Base-by-base conservation (phyloP, 1,140 invertebrate species). In the Heliconius nattereri region DNA sequence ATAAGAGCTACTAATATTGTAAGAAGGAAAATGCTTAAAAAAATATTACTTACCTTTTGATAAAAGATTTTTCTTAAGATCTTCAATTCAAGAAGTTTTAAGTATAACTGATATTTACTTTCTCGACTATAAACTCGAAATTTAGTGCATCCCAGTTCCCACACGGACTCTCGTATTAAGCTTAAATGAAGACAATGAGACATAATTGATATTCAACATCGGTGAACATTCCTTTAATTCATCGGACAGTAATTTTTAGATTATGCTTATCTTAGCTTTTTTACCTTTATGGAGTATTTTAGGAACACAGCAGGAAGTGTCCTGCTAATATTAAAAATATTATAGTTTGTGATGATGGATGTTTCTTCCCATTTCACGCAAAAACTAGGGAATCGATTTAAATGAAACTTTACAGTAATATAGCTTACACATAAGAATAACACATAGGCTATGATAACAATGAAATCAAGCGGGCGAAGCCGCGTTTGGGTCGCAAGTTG, bases 161-260 rank as follows among this genome's bases (percentile, higher is more conserved):
- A 81, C 79, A 77, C 73, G 60, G 60, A 29, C 23, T 66, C 57
- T 16, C 11, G 78, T 57, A 54, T 74, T 57, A 75, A 73, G 76
- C 75, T 79, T 74, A 81, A 84, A 85, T 80, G 84, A 79, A 81
- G 73, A 75, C 84, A 85, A 83, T 80, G 80, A 83, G 76, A 77
- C 45, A 81, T 85, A 85, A 84, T 85, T 83, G 79, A 81, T 78
- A 74, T 73, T 45, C 35, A 60, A 57, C 45, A 54, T 76, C 80
- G 80, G 73, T 75, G 75, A 76, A 75, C 75, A 75, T 76, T 78
- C 72, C 72, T 78, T 75, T 72, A 80, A 80, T 80, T 80, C 66
- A 40, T 70, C 29, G 7, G 19, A 80, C 49, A 54, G 32, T 76
- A 72, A 60, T 76, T 80, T 76, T 60, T 52, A 52, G 74, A 76